Evolutionary conservation across 2,888 invertebrate species (phyloP), one percentile per base, ranked within the genome.

Genomic region (Trichogramma dendrolimi): DNA sequence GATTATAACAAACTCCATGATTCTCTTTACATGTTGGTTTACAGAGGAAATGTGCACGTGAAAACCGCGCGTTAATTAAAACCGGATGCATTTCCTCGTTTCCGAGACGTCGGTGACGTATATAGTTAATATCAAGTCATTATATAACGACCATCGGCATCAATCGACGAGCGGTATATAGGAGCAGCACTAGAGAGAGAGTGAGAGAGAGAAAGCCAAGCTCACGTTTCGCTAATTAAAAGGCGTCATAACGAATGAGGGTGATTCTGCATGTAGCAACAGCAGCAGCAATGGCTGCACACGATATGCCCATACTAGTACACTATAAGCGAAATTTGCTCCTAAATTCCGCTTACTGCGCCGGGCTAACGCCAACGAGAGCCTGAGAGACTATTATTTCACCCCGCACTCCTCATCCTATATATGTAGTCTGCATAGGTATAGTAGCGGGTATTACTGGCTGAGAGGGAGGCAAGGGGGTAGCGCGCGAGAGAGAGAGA

Each of bases 341-440:
- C 67, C 68, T 70, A 68, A 68, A 68, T 70, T 68, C 65, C 66
- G 65, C 65, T 69, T 68, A 67, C 65, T 60, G 41, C 55, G 5
- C 41, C 39, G n/a, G 11, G 50, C 40, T 43, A 5, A 46, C 42
- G 6, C 55, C 56, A 27, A 38, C 52, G 55, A 60, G 60, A 27
- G 61, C 61, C 67, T 58, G 60, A 61, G 57, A 49, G 63, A 62
- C 66, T 67, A 69, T 68, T 68, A 69, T 69, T 68, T 69, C 63
- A 67, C 64, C 64, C 55, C 60, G 58, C 60, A 59, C 62, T 27
- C 27, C 27, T 27, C 27, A 27, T 27, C 27, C 27, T 27, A 27
- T 27, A 27, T 27, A 27, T 2, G 10, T 10, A 10, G 47, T 1
- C 7, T 5, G 10, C 6, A 47, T 10, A 10, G 47, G n/a, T 10